Evolutionary conservation across 1,140 invertebrate genomes (phyloP).

Genomic region (Rhagoletis pomonella): DNA sequence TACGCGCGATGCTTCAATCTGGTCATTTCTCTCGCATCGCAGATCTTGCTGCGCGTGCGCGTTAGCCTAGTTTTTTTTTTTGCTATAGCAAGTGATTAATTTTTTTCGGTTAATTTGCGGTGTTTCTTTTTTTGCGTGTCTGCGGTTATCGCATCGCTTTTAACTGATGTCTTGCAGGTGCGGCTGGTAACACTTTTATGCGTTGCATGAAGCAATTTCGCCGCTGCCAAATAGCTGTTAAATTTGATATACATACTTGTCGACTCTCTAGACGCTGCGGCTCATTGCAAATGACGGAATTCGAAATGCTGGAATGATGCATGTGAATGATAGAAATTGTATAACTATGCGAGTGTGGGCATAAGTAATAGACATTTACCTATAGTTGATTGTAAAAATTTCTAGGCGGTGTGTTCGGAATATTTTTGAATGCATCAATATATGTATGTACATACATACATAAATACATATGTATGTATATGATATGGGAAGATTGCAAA

Average conservation of each 20-base stretch:
- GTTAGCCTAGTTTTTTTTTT: neutral
- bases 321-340: conserved; percentile 35
- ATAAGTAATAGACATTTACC: too few relatives aligned
- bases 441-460: too few relatives aligned
- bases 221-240: neutral
- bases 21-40: neutral
- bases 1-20: neutral
- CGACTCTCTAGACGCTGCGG: neutral
- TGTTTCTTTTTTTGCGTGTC: neutral
- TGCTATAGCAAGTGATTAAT: neutral
- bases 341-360: neutral
- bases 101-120: neutral
- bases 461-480: too few relatives aligned
- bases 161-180: conserved; percentile 34
- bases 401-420: too few relatives aligned
- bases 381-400: too few relatives aligned
- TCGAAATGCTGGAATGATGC: neutral
- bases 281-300: conserved; percentile 49
- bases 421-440: too few relatives aligned
- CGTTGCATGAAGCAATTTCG: conserved; percentile 37
- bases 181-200: neutral
- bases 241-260: conserved; percentile 2
- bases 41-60: neutral
- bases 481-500: too few relatives aligned
- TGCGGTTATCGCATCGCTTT: conserved; percentile 24